Evolutionary conservation across 2,113 vertebrate species (phyloP).

Genomic region (Dissostichus mawsoni): DNA sequence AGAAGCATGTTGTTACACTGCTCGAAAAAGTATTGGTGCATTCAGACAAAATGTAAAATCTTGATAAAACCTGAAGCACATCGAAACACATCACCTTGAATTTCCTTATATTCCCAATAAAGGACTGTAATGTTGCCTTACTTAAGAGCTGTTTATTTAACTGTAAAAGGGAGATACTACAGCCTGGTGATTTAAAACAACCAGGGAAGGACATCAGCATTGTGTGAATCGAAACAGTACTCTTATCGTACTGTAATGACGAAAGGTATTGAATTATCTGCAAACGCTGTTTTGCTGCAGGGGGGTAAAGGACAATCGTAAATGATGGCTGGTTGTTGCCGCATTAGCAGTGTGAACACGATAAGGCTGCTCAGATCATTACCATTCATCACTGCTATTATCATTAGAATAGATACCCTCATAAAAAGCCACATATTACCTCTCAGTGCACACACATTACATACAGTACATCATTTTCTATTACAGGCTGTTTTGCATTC

Average conservation of each 20-base stretch:
- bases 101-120: neutral
- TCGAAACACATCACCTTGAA: neutral
- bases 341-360: conserved; percentile 28
- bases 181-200: conserved; percentile 3
- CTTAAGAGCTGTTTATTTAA: conserved; percentile 13
- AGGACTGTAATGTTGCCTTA: neutral
- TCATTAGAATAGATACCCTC: conserved; percentile 37
- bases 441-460: conserved; percentile 9
- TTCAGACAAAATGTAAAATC: neutral
- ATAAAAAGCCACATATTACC: conserved; percentile 34
- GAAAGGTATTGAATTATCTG: conserved; percentile 58
- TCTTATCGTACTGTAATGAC: conserved; percentile 25
- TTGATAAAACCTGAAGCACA: neutral
- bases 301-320: conserved; percentile 19
- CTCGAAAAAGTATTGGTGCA: neutral
- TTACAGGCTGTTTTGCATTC: conserved; percentile 33
- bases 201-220: conserved; percentile 34
- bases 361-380: conserved; percentile 48
- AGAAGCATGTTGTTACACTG: neutral
- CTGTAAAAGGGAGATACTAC: neutral
- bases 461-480: conserved; percentile 21
- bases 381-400: conserved; percentile 53
- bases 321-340: conserved; percentile 24
- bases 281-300: conserved; percentile 24
- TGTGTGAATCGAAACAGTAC: conserved; percentile 21